Evolutionary conservation across 2,797 vertebrate species (phyloP), one percentile per base, ranked within the genome.

Genomic region (Helicolenus hilgendorfi): DNA sequence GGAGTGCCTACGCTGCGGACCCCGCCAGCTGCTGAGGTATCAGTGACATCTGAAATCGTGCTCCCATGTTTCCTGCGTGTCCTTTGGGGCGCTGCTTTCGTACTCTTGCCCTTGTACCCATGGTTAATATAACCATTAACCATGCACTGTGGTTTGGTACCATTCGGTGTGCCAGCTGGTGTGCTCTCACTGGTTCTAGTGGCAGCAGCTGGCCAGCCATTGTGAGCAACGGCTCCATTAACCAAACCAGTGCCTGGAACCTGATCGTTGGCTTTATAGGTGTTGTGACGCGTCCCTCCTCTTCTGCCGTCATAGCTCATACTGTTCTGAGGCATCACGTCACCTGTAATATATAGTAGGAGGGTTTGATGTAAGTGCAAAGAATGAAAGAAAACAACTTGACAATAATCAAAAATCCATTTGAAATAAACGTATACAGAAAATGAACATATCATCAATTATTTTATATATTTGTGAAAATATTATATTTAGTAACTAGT

Each of bases 321-420:
- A 38, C 2, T 35, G 60, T 24, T 71, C 18, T 81, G 85, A 74
- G 81, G 85, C 95, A 95, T 96, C 4, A 27, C 38, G 20, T 56
- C 80, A 81, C 78, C 92, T 95, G 63, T 15, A 63, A 91, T 5
- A 22, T 18, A 68, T 0, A 78, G 9, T 33, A 8, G 0, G 31
- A 80, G 11, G 6, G 3, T 45, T 70, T 31, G 3, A 75, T 27
- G 4, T 36, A 24, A 65, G 15, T 26, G 13, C 9, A 35, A 18
- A 31, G 15, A 27, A 20, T 20, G 0, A 56, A 29, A 73, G 1
- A 36, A 72, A 72, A 26, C 2, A 24, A 24, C 15, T 31, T 7
- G 18, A 64, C 9, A 11, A 20, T 15, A 13, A 65, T 24, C 2
- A n/a, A 24, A 55, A 55, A 64, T 14, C 2, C 35, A 41, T 24